Conservation (phyloP, 1,140 invertebrate species). For the Diachasmimorpha longicaudata region DNA sequence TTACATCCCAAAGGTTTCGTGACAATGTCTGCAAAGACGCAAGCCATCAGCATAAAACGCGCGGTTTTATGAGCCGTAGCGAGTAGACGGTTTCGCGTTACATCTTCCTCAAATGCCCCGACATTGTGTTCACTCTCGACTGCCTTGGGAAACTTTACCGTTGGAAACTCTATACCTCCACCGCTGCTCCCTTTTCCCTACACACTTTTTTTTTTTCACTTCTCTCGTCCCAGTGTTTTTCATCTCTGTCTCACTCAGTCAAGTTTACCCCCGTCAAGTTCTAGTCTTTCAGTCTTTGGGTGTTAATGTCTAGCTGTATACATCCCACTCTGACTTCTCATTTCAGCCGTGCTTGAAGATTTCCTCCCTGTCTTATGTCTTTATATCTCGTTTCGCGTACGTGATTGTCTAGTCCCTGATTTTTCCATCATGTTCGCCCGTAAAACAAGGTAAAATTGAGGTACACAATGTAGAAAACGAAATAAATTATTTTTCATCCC, state of each 20-base stretch:
- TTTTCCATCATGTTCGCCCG: not conserved
- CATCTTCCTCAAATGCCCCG: constrained; percentile 47
- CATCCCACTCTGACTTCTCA: constrained; percentile 3
- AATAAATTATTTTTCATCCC: not conserved
- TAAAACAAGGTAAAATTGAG: not conserved
- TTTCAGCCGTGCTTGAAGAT: not conserved
- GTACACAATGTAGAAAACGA: not conserved
- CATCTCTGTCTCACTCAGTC: not conserved
- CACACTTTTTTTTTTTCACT: constrained; percentile 24
- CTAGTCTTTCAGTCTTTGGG: constrained; percentile 10
- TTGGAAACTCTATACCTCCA: constrained; percentile 1
- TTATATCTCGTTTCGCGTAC: not conserved
- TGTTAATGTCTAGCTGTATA: constrained; percentile 14
- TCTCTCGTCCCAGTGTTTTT: constrained; percentile 24
- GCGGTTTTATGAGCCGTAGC: constrained; percentile 57
- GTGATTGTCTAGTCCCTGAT: constrained; percentile 2
- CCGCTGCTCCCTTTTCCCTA: not conserved
- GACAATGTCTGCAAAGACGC: constrained; percentile 47
- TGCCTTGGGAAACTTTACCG: constrained; percentile 19
- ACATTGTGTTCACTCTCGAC: constrained; percentile 35
- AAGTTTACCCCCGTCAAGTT: not conserved
- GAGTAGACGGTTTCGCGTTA: constrained; percentile 52
- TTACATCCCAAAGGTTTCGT: constrained; percentile 31
- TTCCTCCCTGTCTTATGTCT: not conserved
- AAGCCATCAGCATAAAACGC: constrained; percentile 58